Evolutionary conservation across 1,140 invertebrate genomes (phyloP).

Genomic region (Sitodiplosis mosellana): DNA sequence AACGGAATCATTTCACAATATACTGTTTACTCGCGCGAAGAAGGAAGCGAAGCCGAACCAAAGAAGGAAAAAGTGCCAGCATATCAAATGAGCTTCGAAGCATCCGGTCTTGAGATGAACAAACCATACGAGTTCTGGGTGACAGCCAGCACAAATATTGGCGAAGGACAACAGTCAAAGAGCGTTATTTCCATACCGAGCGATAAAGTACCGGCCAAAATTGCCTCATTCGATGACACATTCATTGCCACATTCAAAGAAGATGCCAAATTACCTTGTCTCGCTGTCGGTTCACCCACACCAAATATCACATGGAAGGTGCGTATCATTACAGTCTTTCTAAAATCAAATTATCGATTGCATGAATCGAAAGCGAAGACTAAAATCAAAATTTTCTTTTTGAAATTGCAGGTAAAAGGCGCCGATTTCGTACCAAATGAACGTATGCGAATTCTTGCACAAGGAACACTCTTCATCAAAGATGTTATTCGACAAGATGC

Average conservation of each 20-base stretch:
- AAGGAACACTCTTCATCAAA: slow-evolving; percentile 78
- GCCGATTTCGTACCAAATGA: slow-evolving; percentile 34
- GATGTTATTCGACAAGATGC: slow-evolving; percentile 76
- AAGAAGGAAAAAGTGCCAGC: slow-evolving; percentile 40
- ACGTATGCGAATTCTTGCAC: slow-evolving; percentile 60
- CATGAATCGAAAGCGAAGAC: neutral
- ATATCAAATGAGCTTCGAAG: slow-evolving; percentile 58
- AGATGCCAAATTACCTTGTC: slow-evolving; percentile 75
- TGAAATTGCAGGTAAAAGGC: slow-evolving; percentile 26
- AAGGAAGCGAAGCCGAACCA: slow-evolving; percentile 42
- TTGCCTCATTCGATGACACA: slow-evolving; percentile 79
- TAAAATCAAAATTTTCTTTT: neutral
- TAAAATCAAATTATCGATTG: neutral
- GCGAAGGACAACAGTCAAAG: slow-evolving; percentile 76
- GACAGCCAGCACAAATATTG: slow-evolving; percentile 79
- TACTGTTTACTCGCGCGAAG: slow-evolving; percentile 74
- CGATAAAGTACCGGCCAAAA: slow-evolving; percentile 76
- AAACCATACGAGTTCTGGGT: slow-evolving; percentile 86
- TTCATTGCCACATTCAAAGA: slow-evolving; percentile 80
- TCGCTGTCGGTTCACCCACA: slow-evolving; percentile 73
- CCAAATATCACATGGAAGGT: slow-evolving; percentile 80
- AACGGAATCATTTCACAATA: slow-evolving; percentile 89
- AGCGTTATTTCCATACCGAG: slow-evolving; percentile 66
- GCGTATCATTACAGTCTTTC: slow-evolving; percentile 4
- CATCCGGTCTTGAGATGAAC: slow-evolving; percentile 61